Base-by-base conservation (phyloP, 2,113 vertebrate species). In the Fregata magnificens region DNA sequence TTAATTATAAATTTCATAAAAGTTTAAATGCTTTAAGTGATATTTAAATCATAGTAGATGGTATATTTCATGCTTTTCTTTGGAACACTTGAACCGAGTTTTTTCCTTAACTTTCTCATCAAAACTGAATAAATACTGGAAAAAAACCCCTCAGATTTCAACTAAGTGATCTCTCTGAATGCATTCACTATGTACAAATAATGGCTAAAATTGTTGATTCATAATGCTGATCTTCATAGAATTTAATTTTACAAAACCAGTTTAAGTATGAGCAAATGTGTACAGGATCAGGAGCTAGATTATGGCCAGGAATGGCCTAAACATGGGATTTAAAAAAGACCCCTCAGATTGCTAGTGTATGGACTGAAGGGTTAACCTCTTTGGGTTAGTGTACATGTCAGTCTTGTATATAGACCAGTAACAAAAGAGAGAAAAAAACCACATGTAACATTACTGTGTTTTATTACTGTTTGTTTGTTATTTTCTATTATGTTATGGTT, bases 251-350 rank as follows among this genome's bases (percentile, higher is more conserved):
- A 34, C 13, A 38, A 78, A 89, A 24, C 3, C 12, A 38, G 32
- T 16, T 50, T 50, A 73, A 40, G 2, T 45, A 26, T 5, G 8
- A 70, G 12, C 1, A 87, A 40, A 36, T 50, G 74, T 0, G 0
- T 26, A n/a, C 1, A 47, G 19, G 36, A 79, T 24, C 7, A 67
- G 47, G 10, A 78, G 7, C 9, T 61, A 14, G 31, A 25, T 44
- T 81, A 34, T 44, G 19, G 10, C 21, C n/a, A 45, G 32, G 5
- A 67, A 15, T 36, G 7, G 0, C 4, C 10, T n/a, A 62, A 82
- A 61, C 2, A 0, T 4, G 11, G 20, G 6, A 52, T 53, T 72
- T 87, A 15, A 16, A 89, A 84, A 84, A 65, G 1, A 15, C 4
- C 3, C 11, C 3, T 66, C 34, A 70, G 7, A 44, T 26, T 65